Percentiles rank a stretch among this genome's conserved stretches.
Conservation (phyloP, 1,140 invertebrate genomes). For the Cecropterus lyciades region DNA sequence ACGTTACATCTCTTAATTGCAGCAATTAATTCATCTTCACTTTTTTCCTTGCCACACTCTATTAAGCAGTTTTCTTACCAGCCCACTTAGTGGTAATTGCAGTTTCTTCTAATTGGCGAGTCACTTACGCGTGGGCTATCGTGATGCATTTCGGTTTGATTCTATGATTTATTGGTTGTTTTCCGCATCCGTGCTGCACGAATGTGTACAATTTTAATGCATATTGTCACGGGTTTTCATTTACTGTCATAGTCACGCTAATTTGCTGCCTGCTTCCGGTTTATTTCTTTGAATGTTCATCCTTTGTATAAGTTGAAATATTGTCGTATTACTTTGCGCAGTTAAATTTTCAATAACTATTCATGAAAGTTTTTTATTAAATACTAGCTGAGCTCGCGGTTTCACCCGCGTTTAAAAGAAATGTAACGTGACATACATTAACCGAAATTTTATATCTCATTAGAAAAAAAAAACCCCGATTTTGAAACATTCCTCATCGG, state of each 20-base stretch:
- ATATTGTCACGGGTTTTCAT: conserved; percentile 10
- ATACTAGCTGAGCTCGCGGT: too few relatives aligned
- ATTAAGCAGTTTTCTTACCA: conserved; percentile 70
- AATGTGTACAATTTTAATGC: conserved; percentile 18
- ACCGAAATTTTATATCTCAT: too few relatives aligned
- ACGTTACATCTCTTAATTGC: conserved; percentile 70
- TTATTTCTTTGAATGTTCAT: too few relatives aligned
- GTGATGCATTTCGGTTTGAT: conserved; percentile 25
- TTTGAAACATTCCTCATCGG: too few relatives aligned
- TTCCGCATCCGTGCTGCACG: conserved; percentile 32
- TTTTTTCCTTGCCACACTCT: conserved; percentile 72
- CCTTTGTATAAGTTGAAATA: too few relatives aligned
- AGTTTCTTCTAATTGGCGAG: conserved; percentile 58
- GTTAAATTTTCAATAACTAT: too few relatives aligned
- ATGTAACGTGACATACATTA: too few relatives aligned
- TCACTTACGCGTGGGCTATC: conserved; percentile 39
- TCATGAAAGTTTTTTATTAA: too few relatives aligned
- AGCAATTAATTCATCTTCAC: conserved; percentile 76
- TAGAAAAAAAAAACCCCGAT: too few relatives aligned
- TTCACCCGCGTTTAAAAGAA: too few relatives aligned
- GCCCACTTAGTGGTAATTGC: conserved; percentile 51
- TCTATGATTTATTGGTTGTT: conserved; percentile 20
- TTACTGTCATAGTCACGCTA: background rate
- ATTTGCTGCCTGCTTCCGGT: too few relatives aligned
- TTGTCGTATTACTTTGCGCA: too few relatives aligned